A percentile compares a stretch with the other conserved stretches of the same genome.
These are phyloP conservation scores for Odontocerum albicorne DNA, from an alignment of 2,888 invertebrate genomes.

Conservation along the genomic window DNA sequence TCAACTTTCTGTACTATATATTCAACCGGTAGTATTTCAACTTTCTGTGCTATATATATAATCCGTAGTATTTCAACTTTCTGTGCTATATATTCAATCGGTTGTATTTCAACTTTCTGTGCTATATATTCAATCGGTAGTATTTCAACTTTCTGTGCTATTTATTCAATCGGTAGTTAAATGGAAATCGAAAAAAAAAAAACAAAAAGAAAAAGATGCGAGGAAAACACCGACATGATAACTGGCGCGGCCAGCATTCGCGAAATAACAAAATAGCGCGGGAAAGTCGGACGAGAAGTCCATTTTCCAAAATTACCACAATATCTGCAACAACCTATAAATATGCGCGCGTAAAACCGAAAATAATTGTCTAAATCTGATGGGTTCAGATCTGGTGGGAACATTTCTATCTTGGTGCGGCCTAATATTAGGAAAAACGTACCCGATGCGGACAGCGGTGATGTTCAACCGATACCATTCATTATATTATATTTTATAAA, in stretches of 20 bases:
- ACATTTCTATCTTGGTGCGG: conserved; percentile 53
- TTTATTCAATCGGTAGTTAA: too few species aligned
- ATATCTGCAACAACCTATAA: conserved; percentile 49
- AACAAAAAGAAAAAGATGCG: too few species aligned
- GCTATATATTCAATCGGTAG: too few species aligned
- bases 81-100: too few species aligned
- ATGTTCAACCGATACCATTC: conserved; percentile 12
- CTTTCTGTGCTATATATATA: too few species aligned
- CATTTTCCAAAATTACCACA: conserved; percentile 49
- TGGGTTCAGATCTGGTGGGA: conserved; percentile 56
- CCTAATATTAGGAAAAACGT: conserved; percentile 54
- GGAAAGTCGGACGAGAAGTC: conserved; percentile 41
- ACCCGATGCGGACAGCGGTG: conserved; percentile 14
- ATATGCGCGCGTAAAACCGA: conserved; percentile 56
- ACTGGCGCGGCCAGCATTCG: conserved; percentile 1
- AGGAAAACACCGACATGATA: background rate
- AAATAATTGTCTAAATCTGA: conserved; percentile 64
- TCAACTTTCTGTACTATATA: too few species aligned
- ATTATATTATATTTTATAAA: too few species aligned
- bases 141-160: too few species aligned
- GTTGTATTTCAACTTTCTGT: too few species aligned
- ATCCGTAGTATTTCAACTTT: too few species aligned
- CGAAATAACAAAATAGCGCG: conserved; percentile 12
- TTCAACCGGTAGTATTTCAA: too few species aligned
- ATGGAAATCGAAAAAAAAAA: too few species aligned